Evolutionary conservation across 2,888 invertebrate species (phyloP).

Genomic region (Drosophila vallismaia): DNA sequence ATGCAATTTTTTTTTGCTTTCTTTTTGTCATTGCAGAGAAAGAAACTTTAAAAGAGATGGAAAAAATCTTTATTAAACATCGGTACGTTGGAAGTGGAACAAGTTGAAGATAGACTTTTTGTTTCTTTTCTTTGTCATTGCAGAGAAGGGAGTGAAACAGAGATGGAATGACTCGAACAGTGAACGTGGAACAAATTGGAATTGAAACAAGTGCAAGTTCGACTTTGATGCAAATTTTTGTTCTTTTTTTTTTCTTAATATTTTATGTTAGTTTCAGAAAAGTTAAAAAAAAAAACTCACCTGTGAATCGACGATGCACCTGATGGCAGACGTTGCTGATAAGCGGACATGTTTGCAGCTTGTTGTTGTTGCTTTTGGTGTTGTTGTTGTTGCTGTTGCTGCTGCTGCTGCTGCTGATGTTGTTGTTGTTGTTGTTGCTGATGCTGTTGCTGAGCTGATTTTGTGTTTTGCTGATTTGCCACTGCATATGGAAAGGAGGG

Average conservation of each 20-base stretch:
- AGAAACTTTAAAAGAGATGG: too few species aligned
- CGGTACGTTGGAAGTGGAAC: too few species aligned
- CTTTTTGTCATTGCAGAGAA: too few species aligned
- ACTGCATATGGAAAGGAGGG: slow-evolving; percentile 70
- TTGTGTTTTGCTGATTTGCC: slow-evolving; percentile 67
- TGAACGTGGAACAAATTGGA: too few species aligned
- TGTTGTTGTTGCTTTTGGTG: slow-evolving; percentile 67
- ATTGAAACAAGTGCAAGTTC: too few species aligned
- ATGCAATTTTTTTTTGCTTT: too few species aligned
- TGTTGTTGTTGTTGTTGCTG: slow-evolving; percentile 47
- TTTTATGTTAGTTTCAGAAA: slow-evolving; percentile 1
- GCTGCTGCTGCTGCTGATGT: slow-evolving; percentile 68
- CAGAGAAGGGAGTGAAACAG: too few species aligned
- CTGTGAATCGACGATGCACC: slow-evolving; percentile 84
- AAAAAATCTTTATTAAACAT: too few species aligned
- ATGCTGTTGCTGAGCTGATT: slow-evolving; percentile 41
- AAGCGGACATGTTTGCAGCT: slow-evolving; percentile 82
- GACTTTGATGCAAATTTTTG: neutral
- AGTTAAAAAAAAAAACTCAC: slow-evolving; percentile 61
- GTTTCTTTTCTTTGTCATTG: too few species aligned
- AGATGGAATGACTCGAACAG: too few species aligned
- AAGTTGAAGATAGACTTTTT: too few species aligned
- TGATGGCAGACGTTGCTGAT: slow-evolving; percentile 83
- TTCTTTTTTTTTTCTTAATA: neutral
- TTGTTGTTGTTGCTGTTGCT: slow-evolving; percentile 69